These are phyloP conservation scores for Tupiocoris notatus DNA, from an alignment of 2,888 invertebrate species.

Conservation along the genomic window DNA sequence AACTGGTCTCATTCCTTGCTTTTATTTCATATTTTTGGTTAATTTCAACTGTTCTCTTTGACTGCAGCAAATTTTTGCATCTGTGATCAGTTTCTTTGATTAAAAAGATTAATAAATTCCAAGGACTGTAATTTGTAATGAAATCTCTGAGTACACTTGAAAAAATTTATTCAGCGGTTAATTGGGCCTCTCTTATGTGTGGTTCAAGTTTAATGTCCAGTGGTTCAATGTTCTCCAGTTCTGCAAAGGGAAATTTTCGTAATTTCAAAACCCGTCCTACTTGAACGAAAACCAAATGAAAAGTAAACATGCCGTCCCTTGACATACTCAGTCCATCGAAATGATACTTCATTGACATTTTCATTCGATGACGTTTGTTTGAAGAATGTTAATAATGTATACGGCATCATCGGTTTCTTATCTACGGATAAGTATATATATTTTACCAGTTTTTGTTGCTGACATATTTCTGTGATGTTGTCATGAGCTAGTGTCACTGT, in stretches of 20 bases:
- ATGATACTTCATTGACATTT: conserved; percentile 17
- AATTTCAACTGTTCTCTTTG: too few species aligned
- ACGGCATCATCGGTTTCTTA: conserved; percentile 35
- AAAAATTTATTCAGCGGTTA: too few species aligned
- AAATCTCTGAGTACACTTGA: too few species aligned
- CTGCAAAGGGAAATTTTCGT: background rate
- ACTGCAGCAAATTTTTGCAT: too few species aligned
- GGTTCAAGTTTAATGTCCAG: background rate
- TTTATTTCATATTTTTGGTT: too few species aligned
- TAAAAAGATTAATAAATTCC: background rate
- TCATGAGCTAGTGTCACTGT: background rate
- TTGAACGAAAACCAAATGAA: conserved; percentile 4
- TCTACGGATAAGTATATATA: conserved; percentile 17
- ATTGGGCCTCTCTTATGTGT: background rate
- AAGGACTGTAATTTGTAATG: background rate
- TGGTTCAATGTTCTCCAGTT: background rate
- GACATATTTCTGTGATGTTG: conserved; percentile 14
- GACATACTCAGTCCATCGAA: conserved; percentile 27
- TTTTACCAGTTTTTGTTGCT: conserved; percentile 15
- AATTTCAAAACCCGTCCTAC: conserved; percentile 29
- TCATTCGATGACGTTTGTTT: conserved; percentile 16
- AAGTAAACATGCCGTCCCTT: conserved; percentile 34
- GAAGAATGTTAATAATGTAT: conserved; percentile 16
- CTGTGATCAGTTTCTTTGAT: background rate
- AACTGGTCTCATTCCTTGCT: too few species aligned